Evolutionary conservation across 1,140 invertebrate genomes (phyloP).

Genomic region (Hycleus cichorii): DNA sequence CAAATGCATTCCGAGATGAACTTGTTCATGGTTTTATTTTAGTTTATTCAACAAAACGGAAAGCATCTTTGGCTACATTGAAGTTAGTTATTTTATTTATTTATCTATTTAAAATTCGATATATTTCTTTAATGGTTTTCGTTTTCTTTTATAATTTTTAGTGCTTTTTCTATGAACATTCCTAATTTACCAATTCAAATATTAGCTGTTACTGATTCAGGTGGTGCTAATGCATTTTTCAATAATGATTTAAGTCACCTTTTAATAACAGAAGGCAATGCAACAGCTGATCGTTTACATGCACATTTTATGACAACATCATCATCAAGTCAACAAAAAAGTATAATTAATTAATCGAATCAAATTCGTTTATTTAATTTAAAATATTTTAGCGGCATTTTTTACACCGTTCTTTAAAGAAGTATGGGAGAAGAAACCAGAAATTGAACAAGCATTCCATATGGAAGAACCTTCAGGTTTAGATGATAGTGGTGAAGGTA

Average conservation of each 20-base stretch:
- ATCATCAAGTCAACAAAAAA: conserved; percentile 73
- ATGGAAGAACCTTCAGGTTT: conserved; percentile 72
- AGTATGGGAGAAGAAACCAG: conserved; percentile 91
- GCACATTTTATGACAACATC: conserved; percentile 88
- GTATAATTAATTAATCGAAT: conserved; percentile 45
- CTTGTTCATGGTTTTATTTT: conserved; percentile 93
- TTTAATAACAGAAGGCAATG: conserved; percentile 88
- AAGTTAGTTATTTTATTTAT: conserved; percentile 54
- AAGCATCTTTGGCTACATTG: conserved; percentile 87
- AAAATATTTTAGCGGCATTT: conserved; percentile 68
- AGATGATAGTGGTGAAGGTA: conserved; percentile 62
- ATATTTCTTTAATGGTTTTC: conserved; percentile 7
- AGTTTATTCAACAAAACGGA: conserved; percentile 90
- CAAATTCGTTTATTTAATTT: background rate
- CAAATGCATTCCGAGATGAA: conserved; percentile 85
- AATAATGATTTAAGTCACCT: conserved; percentile 81
- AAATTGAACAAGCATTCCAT: conserved; percentile 88
- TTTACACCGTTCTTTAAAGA: conserved; percentile 95
- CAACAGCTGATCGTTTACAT: conserved; percentile 82
- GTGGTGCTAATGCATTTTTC: conserved; percentile 80
- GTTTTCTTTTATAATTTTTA: conserved; percentile 36
- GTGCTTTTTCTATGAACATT: conserved; percentile 91
- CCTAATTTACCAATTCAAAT: conserved; percentile 92
- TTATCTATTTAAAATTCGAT: background rate
- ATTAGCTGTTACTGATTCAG: conserved; percentile 84